These are phyloP conservation scores for Ameiurus melas DNA, from an alignment of 2,113 vertebrate species.

Conservation along the genomic window DNA sequence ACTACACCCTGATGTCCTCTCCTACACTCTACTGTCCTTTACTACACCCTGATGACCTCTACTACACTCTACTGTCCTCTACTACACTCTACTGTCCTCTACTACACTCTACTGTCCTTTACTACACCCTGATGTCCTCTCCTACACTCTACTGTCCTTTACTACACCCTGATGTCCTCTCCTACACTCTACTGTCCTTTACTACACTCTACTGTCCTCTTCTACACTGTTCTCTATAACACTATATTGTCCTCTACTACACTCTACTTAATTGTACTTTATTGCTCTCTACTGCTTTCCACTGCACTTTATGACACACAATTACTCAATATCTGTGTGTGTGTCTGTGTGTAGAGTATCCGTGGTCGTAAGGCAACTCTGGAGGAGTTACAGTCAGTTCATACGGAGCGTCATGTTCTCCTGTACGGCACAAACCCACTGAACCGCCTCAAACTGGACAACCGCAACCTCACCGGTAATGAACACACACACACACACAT, in stretches of 20 bases:
- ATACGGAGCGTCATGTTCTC: constrained; percentile 86
- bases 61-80: background rate
- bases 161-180: background rate
- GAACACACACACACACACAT: constrained; percentile 25
- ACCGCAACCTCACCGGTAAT: constrained; percentile 79
- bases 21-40: background rate
- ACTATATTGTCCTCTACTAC: too few relatives aligned
- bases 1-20: background rate
- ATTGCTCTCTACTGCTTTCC: too few relatives aligned
- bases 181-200: background rate
- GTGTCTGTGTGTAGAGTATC: constrained; percentile 74
- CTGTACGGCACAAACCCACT: constrained; percentile 90
- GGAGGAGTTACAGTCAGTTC: constrained; percentile 90
- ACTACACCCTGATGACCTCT: background rate
- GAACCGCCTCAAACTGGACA: constrained; percentile 94
- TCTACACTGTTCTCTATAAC: background rate
- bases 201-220: background rate
- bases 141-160: too few relatives aligned
- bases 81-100: background rate
- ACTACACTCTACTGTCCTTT: background rate
- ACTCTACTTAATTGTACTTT: too few relatives aligned
- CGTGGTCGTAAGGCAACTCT: constrained; percentile 88
- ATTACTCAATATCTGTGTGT: constrained; percentile 44
- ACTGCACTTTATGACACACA: background rate
- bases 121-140: too few relatives aligned